A percentile compares a stretch with the other conserved stretches of the same genome.
Conservation (phyloP, 2,888 invertebrate species). For the Coleophora flavipennella region DNA sequence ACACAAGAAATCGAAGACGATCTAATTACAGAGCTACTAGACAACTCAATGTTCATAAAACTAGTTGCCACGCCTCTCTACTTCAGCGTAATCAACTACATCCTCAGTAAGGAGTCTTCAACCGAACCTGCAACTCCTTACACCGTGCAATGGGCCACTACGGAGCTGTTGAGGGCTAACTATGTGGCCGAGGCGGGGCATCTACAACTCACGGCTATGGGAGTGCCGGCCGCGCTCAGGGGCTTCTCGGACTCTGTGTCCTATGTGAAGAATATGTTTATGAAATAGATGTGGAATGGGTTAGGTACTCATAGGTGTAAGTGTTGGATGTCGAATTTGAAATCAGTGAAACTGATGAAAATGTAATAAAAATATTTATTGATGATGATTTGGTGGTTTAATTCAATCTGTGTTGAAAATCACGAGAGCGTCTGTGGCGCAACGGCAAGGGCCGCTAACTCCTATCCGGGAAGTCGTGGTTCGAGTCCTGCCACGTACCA, state of each 20-base stretch:
- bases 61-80: slow-evolving; percentile 50
- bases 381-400: not conserved
- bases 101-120: slow-evolving; percentile 28
- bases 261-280: slow-evolving; percentile 35
- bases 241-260: slow-evolving; percentile 48
- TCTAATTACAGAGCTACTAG: slow-evolving; percentile 46
- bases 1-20: slow-evolving; percentile 42
- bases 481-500: too few relatives aligned
- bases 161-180: slow-evolving; percentile 36
- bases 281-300: slow-evolving; percentile 15
- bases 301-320: not conserved
- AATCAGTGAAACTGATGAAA: too few relatives aligned
- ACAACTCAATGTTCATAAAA: slow-evolving; percentile 44
- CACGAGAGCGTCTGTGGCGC: too few relatives aligned
- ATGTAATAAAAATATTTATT: not conserved
- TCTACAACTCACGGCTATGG: slow-evolving; percentile 34
- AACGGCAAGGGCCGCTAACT: too few relatives aligned
- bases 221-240: slow-evolving; percentile 42
- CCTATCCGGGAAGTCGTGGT: too few relatives aligned
- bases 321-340: not conserved
- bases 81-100: slow-evolving; percentile 35
- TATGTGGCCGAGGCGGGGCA: slow-evolving; percentile 55
- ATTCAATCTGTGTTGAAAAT: not conserved
- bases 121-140: slow-evolving; percentile 24
- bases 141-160: slow-evolving; percentile 40